Base-by-base conservation (phyloP, 2,797 vertebrate species). In the Cynodonichthys magdalenae region DNA sequence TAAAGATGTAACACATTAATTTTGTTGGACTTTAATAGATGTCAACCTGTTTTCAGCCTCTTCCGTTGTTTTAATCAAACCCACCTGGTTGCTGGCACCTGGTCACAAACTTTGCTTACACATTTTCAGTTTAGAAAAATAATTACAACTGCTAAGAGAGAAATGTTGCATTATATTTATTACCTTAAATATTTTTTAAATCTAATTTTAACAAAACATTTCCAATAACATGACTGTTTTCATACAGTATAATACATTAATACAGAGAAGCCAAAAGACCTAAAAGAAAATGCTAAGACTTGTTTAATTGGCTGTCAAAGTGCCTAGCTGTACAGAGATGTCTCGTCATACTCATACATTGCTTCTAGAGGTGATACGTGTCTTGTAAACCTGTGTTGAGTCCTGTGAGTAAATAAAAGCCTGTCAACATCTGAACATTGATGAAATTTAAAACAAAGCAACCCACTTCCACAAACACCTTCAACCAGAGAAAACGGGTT, bases 241-340 rank as follows among this genome's bases (percentile, higher is more conserved):
- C 61, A 81, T 24, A 24, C 24, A 24, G 24, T 73, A 24, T 20
- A 60, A 83, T 70, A n/a, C 39, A 17, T 72, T 60, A 72, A 89
- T 84, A 77, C 58, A 62, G 59, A 3, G 1, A 54, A 56, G 75
- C 84, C 76, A 86, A 73, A 66, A 71, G 52, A 75, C 77, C 77
- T 87, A 59, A 73, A 85, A 70, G 78, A 72, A 72, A 69, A 75
- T 84, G 84, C 76, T 79, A 74, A 39, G 70, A 83, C 66, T 78
- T 85, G 80, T 82, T 86, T 65, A 67, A 56, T 71, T 89, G 80
- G 84, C 86, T 82, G 72, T 70, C 53, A 73, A 63, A 73, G 65
- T 47, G 66, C 75, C 79, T 62, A 67, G 71, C 76, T 70, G 60
- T 63, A 61, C 60, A 69, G 72, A 74, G 63, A 63, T 71, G 72